Percentiles rank a stretch among this genome's conserved stretches.
phyloP scores from a whole-genome alignment of 2,888 invertebrate genomes.

The Ephialtes manifestator region DNA sequence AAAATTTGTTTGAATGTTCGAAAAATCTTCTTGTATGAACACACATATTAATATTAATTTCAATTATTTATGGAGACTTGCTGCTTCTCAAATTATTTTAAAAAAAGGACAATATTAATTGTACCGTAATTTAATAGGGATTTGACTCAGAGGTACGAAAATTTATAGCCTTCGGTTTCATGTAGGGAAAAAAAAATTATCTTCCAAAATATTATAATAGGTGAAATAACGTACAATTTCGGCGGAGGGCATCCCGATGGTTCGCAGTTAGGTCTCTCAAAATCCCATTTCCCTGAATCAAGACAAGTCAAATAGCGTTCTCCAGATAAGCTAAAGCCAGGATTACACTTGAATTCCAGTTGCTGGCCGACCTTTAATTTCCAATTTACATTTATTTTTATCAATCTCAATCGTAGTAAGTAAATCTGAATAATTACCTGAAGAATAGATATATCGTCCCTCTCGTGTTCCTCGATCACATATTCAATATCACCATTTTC shows the following conservation, averaged over 20 bases:
- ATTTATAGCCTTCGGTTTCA: no score
- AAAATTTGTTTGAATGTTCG: no score
- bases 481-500: constrained; percentile 83
- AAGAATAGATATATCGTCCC: constrained; percentile 80
- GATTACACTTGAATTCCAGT: constrained; percentile 87
- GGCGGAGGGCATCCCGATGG: constrained; percentile 85
- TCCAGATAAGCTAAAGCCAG: constrained; percentile 85
- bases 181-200: no score
- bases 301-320: constrained; percentile 87
- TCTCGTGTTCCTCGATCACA: constrained; percentile 82
- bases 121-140: no score
- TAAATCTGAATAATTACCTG: constrained; percentile 72
- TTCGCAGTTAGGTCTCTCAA: constrained; percentile 84
- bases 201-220: background rate
- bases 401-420: background rate
- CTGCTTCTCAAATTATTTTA: no score
- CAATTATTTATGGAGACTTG: no score
- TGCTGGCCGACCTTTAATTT: constrained; percentile 85
- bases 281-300: constrained; percentile 87
- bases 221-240: constrained; percentile 65
- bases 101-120: no score
- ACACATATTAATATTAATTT: no score
- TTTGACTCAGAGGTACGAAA: no score
- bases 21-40: no score
- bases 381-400: constrained; percentile 15